A percentile compares a stretch with the other conserved stretches of the same genome.
phyloP scores from a whole-genome alignment of 2,797 vertebrate species.

The Sebastes hopkinsi region DNA sequence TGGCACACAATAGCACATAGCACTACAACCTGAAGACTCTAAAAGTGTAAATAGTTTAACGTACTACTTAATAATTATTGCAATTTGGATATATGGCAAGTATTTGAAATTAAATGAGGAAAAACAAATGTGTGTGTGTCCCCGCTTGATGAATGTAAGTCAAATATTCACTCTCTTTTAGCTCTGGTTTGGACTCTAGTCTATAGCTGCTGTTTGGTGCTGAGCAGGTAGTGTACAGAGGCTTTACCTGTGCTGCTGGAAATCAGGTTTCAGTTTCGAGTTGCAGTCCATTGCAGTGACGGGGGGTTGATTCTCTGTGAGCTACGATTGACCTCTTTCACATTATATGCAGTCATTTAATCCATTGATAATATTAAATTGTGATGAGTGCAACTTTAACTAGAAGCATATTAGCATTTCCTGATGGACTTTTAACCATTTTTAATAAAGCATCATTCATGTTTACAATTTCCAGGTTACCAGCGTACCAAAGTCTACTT shows the following conservation, averaged over 20 bases:
- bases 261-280: background rate
- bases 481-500: background rate
- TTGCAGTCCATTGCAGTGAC: background rate
- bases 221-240: background rate
- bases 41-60: background rate
- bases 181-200: background rate
- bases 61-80: background rate
- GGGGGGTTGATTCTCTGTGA: background rate
- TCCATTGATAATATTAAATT: background rate
- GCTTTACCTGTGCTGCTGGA: background rate
- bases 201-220: background rate
- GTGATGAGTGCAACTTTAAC: background rate
- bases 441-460: background rate
- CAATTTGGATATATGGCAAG: background rate
- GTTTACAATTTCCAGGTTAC: background rate
- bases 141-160: background rate
- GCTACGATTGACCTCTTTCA: background rate
- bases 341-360: background rate
- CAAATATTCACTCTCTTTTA: background rate
- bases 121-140: background rate
- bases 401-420: background rate
- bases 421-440: background rate
- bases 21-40: background rate
- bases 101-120: background rate
- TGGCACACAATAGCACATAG: background rate